Percentiles rank a stretch among this genome's conserved stretches.
These are phyloP conservation scores for Eulemur mongoz DNA, from an alignment of 2,797 vertebrate genomes.

Conservation along the genomic window DNA sequence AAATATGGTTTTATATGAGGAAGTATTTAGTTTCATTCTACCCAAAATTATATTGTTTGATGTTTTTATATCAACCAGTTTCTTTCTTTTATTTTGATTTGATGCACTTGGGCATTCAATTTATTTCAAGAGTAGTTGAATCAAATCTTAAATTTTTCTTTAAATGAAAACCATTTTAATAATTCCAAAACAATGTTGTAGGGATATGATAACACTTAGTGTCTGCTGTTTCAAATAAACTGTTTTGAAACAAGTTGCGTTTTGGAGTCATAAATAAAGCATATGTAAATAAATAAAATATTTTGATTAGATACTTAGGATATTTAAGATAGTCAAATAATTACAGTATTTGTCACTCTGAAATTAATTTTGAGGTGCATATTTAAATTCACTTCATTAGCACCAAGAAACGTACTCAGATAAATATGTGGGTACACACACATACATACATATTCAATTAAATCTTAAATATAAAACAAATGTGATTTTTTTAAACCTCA, in stretches of 20 bases:
- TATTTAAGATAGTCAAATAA: slow-evolving; percentile 15
- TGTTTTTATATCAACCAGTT: slow-evolving; percentile 11
- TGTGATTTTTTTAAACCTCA: background rate
- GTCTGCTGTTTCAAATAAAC: background rate
- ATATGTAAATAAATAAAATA: background rate
- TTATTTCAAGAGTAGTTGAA: background rate
- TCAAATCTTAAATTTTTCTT: background rate
- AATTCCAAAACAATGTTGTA: background rate
- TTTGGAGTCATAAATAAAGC: background rate
- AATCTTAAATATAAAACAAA: background rate
- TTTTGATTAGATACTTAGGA: slow-evolving; percentile 18
- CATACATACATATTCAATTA: background rate
- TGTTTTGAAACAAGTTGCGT: background rate
- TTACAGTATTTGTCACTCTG: background rate
- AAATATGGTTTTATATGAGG: background rate
- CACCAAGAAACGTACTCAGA: background rate
- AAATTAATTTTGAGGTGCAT: slow-evolving; percentile 21
- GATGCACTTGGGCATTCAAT: background rate
- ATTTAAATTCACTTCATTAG: slow-evolving; percentile 1
- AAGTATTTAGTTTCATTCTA: background rate
- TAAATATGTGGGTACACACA: background rate
- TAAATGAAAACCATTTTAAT: background rate
- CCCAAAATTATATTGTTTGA: background rate
- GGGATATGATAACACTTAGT: background rate
- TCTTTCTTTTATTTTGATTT: slow-evolving; percentile 39